Evolutionary conservation across 2,888 invertebrate genomes (phyloP).

Genomic region (Nesidiocoris tenuis): DNA sequence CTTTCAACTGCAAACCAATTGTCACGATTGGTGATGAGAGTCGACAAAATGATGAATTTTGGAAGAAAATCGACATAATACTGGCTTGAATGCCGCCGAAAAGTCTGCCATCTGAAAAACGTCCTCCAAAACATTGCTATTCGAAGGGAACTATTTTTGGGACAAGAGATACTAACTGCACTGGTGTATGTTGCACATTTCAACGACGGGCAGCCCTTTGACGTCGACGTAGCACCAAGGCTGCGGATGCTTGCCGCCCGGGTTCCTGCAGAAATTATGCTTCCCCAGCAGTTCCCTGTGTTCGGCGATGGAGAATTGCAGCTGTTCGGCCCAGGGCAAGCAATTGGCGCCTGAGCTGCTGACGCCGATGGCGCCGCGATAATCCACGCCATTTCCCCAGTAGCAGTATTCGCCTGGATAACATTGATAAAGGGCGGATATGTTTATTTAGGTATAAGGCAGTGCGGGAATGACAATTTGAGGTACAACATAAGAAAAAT

Average conservation of each 20-base stretch:
- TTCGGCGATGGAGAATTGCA: conserved; percentile 71
- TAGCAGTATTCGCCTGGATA: conserved; percentile 76
- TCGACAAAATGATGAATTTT: no score
- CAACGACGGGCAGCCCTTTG: conserved; percentile 68
- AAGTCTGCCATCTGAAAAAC: no score
- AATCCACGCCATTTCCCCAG: conserved; percentile 80
- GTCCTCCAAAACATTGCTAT: no score
- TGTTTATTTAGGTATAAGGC: no score
- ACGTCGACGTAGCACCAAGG: conserved; percentile 86
- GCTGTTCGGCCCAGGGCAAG: conserved; percentile 80
- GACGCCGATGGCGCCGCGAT: conserved; percentile 76
- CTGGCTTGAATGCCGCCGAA: no score
- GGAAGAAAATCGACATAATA: no score
- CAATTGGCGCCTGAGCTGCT: conserved; percentile 72
- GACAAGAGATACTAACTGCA: conserved; percentile 65
- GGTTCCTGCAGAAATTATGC: conserved; percentile 89
- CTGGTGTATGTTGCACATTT: conserved; percentile 82
- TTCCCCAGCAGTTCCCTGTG: conserved; percentile 81
- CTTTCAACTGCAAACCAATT: no score
- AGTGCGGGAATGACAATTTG: no score
- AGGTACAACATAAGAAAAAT: no score
- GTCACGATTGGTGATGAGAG: no score
- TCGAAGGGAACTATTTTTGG: no score
- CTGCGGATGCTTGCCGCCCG: conserved; percentile 72
- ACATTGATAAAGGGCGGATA: no score